Conservation (phyloP, 1,140 invertebrate species). For the Protaetia brevitarsis region DNA sequence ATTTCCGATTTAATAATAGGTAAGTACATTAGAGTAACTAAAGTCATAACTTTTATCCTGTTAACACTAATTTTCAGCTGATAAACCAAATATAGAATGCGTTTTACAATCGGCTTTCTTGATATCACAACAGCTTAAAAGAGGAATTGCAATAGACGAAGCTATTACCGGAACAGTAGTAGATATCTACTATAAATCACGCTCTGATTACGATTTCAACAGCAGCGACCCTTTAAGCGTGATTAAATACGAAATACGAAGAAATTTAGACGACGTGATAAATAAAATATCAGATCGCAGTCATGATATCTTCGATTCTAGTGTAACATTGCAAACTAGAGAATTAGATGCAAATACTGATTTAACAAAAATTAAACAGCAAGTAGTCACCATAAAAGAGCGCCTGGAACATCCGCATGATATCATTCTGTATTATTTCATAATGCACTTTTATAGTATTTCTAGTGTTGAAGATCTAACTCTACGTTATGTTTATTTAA, state of each 20-base stretch:
- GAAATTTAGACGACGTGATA: constrained; percentile 9
- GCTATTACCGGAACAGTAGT: constrained; percentile 59
- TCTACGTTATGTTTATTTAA: constrained; percentile 27
- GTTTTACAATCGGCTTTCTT: constrained; percentile 63
- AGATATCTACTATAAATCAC: constrained; percentile 67
- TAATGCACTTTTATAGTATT: constrained; percentile 42
- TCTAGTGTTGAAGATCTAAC: constrained; percentile 37
- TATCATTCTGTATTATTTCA: constrained; percentile 28
- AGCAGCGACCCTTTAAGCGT: constrained; percentile 42
- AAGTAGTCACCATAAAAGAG: constrained; percentile 32
- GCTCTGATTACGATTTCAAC: constrained; percentile 54
- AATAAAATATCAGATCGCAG: neutral
- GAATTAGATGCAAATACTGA: constrained; percentile 39
- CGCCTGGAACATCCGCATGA: neutral
- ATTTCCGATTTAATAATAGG: constrained; percentile 37
- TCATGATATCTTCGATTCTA: constrained; percentile 29
- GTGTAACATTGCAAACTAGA: constrained; percentile 36
- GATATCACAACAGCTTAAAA: constrained; percentile 60
- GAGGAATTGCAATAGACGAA: constrained; percentile 55
- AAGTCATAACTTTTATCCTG: neutral
- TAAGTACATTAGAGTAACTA: constrained; percentile 14
- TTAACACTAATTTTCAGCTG: constrained; percentile 45
- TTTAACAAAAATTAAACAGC: constrained; percentile 45
- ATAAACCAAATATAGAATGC: constrained; percentile 58
- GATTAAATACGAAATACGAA: constrained; percentile 34